phyloP scores from a whole-genome alignment of 2,888 invertebrate species.

The Fragum fragum region DNA sequence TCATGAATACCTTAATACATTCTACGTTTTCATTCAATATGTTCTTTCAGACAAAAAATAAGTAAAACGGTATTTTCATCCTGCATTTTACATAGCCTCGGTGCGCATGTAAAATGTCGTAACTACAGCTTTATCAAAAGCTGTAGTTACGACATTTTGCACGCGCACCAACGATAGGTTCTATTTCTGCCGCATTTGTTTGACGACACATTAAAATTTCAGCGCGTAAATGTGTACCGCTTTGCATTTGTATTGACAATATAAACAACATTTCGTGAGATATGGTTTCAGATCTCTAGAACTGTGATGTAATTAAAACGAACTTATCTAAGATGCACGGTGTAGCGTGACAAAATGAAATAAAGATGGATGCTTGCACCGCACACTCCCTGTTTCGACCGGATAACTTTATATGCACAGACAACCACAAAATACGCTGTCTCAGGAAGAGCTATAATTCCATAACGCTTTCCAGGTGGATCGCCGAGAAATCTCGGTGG shows the following conservation, averaged over 20 bases:
- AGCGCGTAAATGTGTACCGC: not conserved
- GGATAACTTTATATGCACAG: not conserved
- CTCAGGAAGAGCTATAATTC: not conserved
- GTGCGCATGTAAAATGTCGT: too few relatives aligned
- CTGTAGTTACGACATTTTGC: too few relatives aligned
- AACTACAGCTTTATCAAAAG: too few relatives aligned
- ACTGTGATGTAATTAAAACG: not conserved
- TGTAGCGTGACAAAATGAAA: constrained; percentile 4
- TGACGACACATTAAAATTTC: not conserved
- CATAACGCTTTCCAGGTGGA: not conserved
- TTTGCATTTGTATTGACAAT: too few relatives aligned
- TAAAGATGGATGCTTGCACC: not conserved
- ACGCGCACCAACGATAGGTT: too few relatives aligned
- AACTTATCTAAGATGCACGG: not conserved
- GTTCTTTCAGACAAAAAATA: too few relatives aligned
- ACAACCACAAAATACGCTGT: not conserved
- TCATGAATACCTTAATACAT: too few relatives aligned
- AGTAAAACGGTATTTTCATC: too few relatives aligned
- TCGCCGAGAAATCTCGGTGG: too few relatives aligned
- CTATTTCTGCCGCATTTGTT: not conserved
- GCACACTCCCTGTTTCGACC: not conserved
- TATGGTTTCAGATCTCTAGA: not conserved
- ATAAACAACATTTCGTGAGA: constrained; percentile 4
- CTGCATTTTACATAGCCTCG: too few relatives aligned
- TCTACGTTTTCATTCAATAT: too few relatives aligned